Base-by-base conservation (phyloP, 2,113 vertebrate species). In the Aptenodytes forsteri region DNA sequence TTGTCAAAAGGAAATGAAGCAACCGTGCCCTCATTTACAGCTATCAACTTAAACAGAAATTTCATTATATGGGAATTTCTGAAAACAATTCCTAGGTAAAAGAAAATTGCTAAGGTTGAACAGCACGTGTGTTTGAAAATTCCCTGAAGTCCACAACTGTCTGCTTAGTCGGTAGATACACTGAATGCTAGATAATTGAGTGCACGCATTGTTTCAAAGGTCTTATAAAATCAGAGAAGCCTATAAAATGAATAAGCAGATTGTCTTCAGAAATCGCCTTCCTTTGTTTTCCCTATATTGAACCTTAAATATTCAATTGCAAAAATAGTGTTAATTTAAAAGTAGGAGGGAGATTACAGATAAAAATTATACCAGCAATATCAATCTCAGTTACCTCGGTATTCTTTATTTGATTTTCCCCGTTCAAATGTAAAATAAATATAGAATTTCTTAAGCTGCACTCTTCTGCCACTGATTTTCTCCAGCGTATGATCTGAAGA, bases 1-100 rank as follows among this genome's bases (percentile, higher is more conserved):
- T 80, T 93, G 95, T 96, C 97, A 97, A 96, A 97, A 97, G 96
- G 97, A 97, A 97, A 97, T 97, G 96, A 97, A 97, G 95, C 93
- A 97, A 97, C 93, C 96, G 58, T 95, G 93, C 93, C 94, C 96
- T 97, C 97, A 96, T 97, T 97, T 97, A 83, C 95, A 96, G 87
- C 93, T 97, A 97, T 96, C 96, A 97, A 91, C 94, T 96, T 94
- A 94, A 97, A 96, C 95, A 96, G 93, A 95, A 96, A 96, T 96
- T 96, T 97, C 96, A 97, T 97, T 97, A 96, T 87, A 96, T 90
- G 81, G 70, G 95, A 97, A 96, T 97, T 97, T 96, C 96, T 97
- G 93, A 96, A 94, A 97, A 97, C 94, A 97, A 97, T 96, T 97
- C 78, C 66, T 94, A 96, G 91, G 93, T 93, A 97, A 95, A 93